Base-by-base conservation (phyloP, 2,797 vertebrate species). In the Xerus rutilus region DNA sequence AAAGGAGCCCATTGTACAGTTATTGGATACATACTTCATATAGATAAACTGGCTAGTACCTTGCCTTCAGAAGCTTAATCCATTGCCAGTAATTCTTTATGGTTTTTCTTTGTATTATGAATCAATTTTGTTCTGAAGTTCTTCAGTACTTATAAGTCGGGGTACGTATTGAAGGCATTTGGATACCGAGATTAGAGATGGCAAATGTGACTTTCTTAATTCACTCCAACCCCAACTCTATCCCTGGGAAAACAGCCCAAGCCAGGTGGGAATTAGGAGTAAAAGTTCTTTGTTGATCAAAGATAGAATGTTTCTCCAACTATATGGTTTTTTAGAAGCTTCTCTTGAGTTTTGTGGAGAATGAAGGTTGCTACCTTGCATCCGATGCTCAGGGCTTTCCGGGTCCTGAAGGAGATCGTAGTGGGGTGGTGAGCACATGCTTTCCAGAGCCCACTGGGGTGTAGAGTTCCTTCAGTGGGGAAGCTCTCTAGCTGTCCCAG, bases 321-420 rank as follows among this genome's bases (percentile, higher is more conserved):
- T 15, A 79, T 43, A 57, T 73, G 32, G 1, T 62, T 47, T 64
- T 45, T 69, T 65, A 59, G 64, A 72, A 17, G 14, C 13, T 67
- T 57, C 45, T 96, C 67, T 69, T 39, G 64, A n/a, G 89, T 82
- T 86, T 94, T 35, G 52, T 76, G 69, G 67, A 78, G 32, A 64
- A 62, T 69, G 28, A 4, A 23, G 1, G 5, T 87, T 72, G 62
- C 49, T 76, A 11, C 74, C 59, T 73, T 49, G 25, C 10, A 20
- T 43, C 57, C 3, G 39, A 3, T 28, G 14, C 49, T 95, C n/a
- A 72, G 52, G 43, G 39, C 57, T 73, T 12, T 64, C n/a, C 7
- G 20, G 59, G 57, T 39, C n/a, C 77, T 86, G 32, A 72, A 39
- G 65, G 45, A 77, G 30, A 54, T 25, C 39, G 47, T 20, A 62